Percentiles rank a stretch among this genome's conserved stretches.
Conservation (phyloP, 2,888 invertebrate species). For the Limenitis camilla region DNA sequence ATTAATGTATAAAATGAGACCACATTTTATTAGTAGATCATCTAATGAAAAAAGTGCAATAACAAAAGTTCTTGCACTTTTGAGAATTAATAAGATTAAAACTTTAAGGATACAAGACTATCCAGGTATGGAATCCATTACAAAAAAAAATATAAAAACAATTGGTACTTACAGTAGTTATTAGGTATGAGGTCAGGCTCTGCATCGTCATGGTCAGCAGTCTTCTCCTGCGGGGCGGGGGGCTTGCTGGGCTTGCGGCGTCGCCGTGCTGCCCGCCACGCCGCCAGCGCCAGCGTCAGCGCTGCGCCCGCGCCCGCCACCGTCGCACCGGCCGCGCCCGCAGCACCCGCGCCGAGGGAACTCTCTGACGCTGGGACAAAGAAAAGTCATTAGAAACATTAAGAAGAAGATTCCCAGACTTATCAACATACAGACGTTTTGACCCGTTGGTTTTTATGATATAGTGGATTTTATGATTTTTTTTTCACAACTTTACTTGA, state of each 20-base stretch:
- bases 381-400: too few relatives aligned
- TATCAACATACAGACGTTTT: too few relatives aligned
- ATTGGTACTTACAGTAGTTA: constrained; percentile 55
- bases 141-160: not conserved
- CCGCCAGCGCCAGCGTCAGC: constrained; percentile 32
- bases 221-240: constrained; percentile 31
- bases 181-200: constrained; percentile 68
- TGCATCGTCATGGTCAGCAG: constrained; percentile 52
- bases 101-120: too few relatives aligned
- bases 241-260: constrained; percentile 32
- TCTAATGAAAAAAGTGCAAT: too few relatives aligned
- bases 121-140: not conserved
- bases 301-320: constrained; percentile 47
- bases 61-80: too few relatives aligned
- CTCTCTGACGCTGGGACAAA: constrained; percentile 45
- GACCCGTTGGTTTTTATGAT: too few relatives aligned
- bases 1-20: too few relatives aligned
- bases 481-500: too few relatives aligned
- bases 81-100: too few relatives aligned
- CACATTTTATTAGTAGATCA: too few relatives aligned
- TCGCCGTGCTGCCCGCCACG: constrained; percentile 41
- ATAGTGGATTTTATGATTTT: too few relatives aligned
- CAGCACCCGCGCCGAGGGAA: constrained; percentile 51
- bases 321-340: constrained; percentile 45
- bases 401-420: too few relatives aligned